These are phyloP conservation scores for Lasius platythorax DNA, from an alignment of 2,888 invertebrate species.

Conservation along the genomic window DNA sequence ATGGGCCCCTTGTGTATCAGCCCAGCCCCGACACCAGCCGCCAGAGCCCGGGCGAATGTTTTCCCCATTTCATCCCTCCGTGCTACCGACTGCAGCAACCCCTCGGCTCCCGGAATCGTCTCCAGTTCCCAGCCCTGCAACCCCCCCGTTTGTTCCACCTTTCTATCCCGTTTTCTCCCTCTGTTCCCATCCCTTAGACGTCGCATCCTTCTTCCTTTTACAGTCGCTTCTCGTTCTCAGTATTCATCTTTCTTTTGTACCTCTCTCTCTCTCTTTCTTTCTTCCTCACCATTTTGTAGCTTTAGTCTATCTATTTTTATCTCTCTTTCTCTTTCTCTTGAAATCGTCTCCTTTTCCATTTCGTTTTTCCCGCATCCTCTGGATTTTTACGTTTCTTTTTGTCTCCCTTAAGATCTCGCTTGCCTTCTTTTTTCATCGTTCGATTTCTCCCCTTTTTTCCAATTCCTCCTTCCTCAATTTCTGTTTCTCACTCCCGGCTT, in stretches of 20 bases:
- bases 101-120: constrained; percentile 57
- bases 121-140: constrained; percentile 49
- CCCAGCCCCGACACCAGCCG: constrained; percentile 65
- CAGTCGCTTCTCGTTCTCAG: constrained; percentile 20
- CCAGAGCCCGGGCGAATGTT: constrained; percentile 69
- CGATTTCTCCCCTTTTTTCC: constrained; percentile 11
- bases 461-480: constrained; percentile 20
- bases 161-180: constrained; percentile 28
- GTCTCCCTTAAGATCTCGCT: constrained; percentile 14
- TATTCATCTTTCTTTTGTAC: constrained; percentile 34
- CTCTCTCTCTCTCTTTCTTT: not conserved
- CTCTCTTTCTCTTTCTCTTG: not conserved
- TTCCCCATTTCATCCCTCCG: constrained; percentile 76
- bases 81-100: constrained; percentile 54
- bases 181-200: constrained; percentile 26
- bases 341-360: constrained; percentile 5
- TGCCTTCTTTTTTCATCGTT: constrained; percentile 3
- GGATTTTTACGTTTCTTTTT: constrained; percentile 8
- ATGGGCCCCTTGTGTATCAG: constrained; percentile 83
- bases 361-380: not conserved
- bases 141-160: constrained; percentile 9
- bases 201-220: constrained; percentile 44
- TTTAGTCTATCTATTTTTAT: constrained; percentile 24
- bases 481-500: not conserved
- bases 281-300: not conserved